Percentiles rank a stretch among this genome's conserved stretches.
Evolutionary conservation across 2,113 vertebrate species (phyloP).

Genomic region (Dendropsophus ebraccatus): DNA sequence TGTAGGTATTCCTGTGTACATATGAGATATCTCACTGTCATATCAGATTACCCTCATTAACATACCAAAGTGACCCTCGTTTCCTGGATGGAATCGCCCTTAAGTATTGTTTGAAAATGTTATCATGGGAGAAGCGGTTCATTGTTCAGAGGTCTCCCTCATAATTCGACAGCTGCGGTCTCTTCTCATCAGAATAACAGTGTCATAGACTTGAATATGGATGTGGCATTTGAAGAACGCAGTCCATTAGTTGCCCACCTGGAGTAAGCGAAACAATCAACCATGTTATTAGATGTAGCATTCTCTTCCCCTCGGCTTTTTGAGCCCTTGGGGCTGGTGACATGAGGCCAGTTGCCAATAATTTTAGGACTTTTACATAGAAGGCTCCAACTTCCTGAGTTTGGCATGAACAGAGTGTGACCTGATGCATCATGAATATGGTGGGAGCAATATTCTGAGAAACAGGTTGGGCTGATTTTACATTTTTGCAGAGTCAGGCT

Average conservation of each 20-base stretch:
- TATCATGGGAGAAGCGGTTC: background rate
- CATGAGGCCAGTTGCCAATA: too few species aligned
- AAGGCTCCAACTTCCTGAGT: too few species aligned
- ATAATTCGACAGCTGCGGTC: conserved; percentile 3
- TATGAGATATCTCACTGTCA: conserved; percentile 50
- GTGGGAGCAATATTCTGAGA: too few species aligned
- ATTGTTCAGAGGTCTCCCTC: background rate
- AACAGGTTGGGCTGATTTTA: too few species aligned
- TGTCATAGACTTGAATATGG: background rate
- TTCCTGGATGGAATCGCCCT: background rate
- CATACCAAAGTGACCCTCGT: conserved; percentile 27
- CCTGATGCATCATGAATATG: too few species aligned
- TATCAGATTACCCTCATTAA: conserved; percentile 44
- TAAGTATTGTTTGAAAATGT: background rate
- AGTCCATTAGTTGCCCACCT: background rate
- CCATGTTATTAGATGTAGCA: background rate
- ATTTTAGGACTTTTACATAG: too few species aligned
- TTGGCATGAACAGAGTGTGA: too few species aligned
- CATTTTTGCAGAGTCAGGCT: too few species aligned
- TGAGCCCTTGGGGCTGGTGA: too few species aligned
- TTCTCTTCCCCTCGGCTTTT: background rate
- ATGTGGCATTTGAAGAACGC: background rate
- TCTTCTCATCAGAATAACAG: background rate
- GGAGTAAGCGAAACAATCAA: background rate
- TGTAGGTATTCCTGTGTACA: conserved; percentile 45